Conservation (phyloP, 2,888 invertebrate genomes). For the Ectemnius cavifrons region DNA sequence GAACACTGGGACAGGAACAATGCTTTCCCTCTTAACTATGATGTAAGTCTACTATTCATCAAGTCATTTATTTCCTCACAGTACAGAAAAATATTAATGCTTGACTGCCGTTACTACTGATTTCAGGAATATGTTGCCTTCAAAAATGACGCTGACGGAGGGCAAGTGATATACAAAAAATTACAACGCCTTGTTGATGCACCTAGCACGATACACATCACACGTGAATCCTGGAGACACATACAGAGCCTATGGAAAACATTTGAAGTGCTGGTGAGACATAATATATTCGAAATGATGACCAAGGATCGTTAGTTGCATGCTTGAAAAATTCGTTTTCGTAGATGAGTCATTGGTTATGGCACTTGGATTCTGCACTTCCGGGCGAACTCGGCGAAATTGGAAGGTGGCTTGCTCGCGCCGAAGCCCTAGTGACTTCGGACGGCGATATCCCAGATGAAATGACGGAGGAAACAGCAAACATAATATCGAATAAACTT, state of each 20-base stretch:
- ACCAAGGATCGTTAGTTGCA: background rate
- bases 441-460: constrained; percentile 88
- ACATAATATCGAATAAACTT: constrained; percentile 90
- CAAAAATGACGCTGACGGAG: constrained; percentile 87
- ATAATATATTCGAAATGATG: too few species aligned
- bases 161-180: constrained; percentile 86
- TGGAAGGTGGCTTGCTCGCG: constrained; percentile 94
- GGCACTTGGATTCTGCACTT: constrained; percentile 90
- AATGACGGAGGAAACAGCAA: constrained; percentile 94
- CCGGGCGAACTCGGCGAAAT: constrained; percentile 92
- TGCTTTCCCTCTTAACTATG: constrained; percentile 87
- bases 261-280: constrained; percentile 81
- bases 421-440: constrained; percentile 88
- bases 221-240: constrained; percentile 91
- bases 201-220: constrained; percentile 89
- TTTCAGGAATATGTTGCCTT: constrained; percentile 87
- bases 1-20: constrained; percentile 88
- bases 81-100: too few species aligned
- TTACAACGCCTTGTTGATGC: constrained; percentile 89
- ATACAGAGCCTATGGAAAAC: constrained; percentile 90
- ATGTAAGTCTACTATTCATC: constrained; percentile 70
- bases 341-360: constrained; percentile 91
- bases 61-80: too few species aligned
- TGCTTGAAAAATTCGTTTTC: background rate
- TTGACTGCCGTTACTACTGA: constrained; percentile 7